phyloP scores from a whole-genome alignment of 2,888 invertebrate genomes.

The Plebejus melissa region DNA sequence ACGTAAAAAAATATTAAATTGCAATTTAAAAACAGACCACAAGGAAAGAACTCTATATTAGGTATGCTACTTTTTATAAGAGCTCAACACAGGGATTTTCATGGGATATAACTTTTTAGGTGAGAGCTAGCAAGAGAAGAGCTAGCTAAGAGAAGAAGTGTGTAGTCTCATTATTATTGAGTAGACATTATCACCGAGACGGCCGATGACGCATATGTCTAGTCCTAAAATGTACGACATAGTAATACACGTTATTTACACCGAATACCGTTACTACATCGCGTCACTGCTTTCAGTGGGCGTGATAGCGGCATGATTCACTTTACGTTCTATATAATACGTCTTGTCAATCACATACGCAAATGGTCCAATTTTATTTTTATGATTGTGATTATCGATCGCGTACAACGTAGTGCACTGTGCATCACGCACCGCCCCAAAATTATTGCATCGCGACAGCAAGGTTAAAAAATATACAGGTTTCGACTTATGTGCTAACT shows the following conservation, averaged over 20 bases:
- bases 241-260: slow-evolving; percentile 28
- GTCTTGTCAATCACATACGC: not conserved
- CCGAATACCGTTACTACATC: slow-evolving; percentile 17
- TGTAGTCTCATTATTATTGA: not conserved
- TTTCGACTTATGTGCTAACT: not conserved
- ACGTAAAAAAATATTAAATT: too few relatives aligned
- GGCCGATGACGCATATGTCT: slow-evolving; percentile 36
- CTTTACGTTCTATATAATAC: not conserved
- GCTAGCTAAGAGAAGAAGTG: not conserved
- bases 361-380: not conserved
- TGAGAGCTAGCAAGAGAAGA: too few relatives aligned
- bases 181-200: slow-evolving; percentile 26
- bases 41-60: too few relatives aligned
- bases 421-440: not conserved
- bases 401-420: not conserved
- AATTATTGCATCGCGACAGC: not conserved
- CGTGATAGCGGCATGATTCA: not conserved
- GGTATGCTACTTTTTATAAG: too few relatives aligned
- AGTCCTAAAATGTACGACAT: slow-evolving; percentile 28
- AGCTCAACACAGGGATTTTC: too few relatives aligned
- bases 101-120: too few relatives aligned
- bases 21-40: too few relatives aligned
- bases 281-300: slow-evolving; percentile 23
- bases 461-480: not conserved
- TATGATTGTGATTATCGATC: not conserved